phyloP scores from a whole-genome alignment of 1,140 invertebrate species.

The Heterodera schachtii region DNA sequence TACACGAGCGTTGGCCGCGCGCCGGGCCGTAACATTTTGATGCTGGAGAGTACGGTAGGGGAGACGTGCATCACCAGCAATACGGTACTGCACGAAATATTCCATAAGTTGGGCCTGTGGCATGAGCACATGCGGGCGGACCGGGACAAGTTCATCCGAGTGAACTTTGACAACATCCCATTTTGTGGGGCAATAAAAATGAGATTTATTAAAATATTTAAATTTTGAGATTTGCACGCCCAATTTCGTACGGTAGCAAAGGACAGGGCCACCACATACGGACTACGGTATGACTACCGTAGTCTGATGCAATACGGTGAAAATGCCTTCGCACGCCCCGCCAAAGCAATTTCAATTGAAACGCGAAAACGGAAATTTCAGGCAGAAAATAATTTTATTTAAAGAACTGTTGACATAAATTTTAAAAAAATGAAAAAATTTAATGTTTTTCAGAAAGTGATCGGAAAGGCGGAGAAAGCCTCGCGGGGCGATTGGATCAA shows the following conservation, averaged over 20 bases:
- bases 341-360: constrained; percentile 48
- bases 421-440: constrained; percentile 16
- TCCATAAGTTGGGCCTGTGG: constrained; percentile 41
- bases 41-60: constrained; percentile 40
- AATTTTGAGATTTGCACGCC: constrained; percentile 44
- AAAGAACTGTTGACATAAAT: neutral
- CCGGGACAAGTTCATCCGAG: constrained; percentile 59
- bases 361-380: constrained; percentile 47
- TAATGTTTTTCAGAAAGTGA: constrained; percentile 53
- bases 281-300: constrained; percentile 57
- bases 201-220: neutral
- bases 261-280: constrained; percentile 53
- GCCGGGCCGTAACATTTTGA: constrained; percentile 36
- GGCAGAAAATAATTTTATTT: constrained; percentile 35
- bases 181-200: constrained; percentile 4
- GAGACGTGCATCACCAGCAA: constrained; percentile 47
- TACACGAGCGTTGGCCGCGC: constrained; percentile 40
- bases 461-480: constrained; percentile 56
- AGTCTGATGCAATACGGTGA: constrained; percentile 62
- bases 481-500: constrained; percentile 58
- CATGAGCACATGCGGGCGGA: constrained; percentile 57
- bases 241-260: constrained; percentile 59
- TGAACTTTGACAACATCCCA: constrained; percentile 62
- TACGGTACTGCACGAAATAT: constrained; percentile 52
- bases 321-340: constrained; percentile 49